Evolutionary conservation across 2,888 invertebrate genomes (phyloP).

Genomic region (Herminia tarsipennalis): DNA sequence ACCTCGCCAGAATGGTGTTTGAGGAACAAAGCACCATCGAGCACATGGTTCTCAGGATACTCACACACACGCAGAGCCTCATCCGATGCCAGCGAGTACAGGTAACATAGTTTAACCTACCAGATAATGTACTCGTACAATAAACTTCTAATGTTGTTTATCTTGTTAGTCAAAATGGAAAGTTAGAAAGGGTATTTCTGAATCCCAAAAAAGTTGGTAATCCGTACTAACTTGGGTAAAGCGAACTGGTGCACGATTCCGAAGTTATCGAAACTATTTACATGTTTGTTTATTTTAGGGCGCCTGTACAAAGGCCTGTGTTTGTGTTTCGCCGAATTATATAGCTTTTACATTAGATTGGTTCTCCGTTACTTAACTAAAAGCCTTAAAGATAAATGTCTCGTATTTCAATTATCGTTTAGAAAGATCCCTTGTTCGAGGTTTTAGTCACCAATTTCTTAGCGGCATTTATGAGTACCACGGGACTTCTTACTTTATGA

Average conservation of each 20-base stretch:
- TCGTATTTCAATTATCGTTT: slow-evolving; percentile 36
- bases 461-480: slow-evolving; percentile 24
- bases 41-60: slow-evolving; percentile 96
- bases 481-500: slow-evolving; percentile 18
- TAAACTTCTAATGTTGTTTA: slow-evolving; percentile 24
- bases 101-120: slow-evolving; percentile 73
- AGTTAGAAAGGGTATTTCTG: slow-evolving; percentile 19
- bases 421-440: slow-evolving; percentile 31
- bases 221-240: slow-evolving; percentile 11
- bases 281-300: slow-evolving; percentile 16
- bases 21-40: slow-evolving; percentile 98
- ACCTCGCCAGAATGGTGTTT: slow-evolving; percentile 98
- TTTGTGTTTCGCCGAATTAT: not conserved
- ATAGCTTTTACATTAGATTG: not conserved
- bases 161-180: slow-evolving; percentile 28
- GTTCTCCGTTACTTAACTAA: slow-evolving; percentile 6
- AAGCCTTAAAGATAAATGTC: slow-evolving; percentile 33
- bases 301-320: slow-evolving; percentile 1
- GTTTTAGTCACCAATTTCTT: slow-evolving; percentile 21
- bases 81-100: slow-evolving; percentile 98
- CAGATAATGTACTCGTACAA: slow-evolving; percentile 16
- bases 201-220: slow-evolving; percentile 25
- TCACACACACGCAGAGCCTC: slow-evolving; percentile 96
- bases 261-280: slow-evolving; percentile 23
- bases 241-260: slow-evolving; percentile 9